These are phyloP conservation scores for Sebastes taczanowskii DNA, from an alignment of 2,797 vertebrate genomes.

Conservation along the genomic window DNA sequence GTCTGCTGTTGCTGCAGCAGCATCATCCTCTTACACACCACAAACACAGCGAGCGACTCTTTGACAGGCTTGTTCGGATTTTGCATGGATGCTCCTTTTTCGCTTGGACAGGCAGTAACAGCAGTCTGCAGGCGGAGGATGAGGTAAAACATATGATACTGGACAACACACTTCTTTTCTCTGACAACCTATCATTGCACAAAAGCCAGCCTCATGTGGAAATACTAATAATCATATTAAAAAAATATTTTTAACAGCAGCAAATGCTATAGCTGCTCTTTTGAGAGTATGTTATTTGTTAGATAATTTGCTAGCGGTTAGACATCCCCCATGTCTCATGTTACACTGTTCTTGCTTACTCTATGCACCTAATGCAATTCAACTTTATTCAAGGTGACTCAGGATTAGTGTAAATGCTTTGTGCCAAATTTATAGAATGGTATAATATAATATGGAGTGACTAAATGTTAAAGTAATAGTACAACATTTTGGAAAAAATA, in stretches of 20 bases:
- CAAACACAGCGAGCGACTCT: not conserved
- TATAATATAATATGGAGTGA: not conserved
- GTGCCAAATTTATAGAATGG: not conserved
- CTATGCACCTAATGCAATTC: not conserved
- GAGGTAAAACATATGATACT: slow-evolving; percentile 18
- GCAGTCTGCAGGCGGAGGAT: not conserved
- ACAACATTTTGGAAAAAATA: not conserved
- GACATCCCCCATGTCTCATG: not conserved
- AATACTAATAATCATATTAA: not conserved
- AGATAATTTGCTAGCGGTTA: not conserved
- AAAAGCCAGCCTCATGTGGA: not conserved
- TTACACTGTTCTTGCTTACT: not conserved
- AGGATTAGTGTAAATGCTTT: not conserved
- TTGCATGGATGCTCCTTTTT: slow-evolving; percentile 27
- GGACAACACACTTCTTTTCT: not conserved
- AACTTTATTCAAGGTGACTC: not conserved
- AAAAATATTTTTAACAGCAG: not conserved
- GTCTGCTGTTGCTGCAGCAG: not conserved
- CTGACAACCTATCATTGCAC: not conserved
- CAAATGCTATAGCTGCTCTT: not conserved
- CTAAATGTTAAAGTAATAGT: not conserved
- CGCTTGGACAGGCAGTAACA: not conserved
- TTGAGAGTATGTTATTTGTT: not conserved
- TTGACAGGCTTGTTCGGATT: slow-evolving; percentile 25
- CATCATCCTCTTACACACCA: slow-evolving; percentile 30